Base-by-base conservation (phyloP, 2,888 invertebrate species). In the Troglohyphantes excavatus region DNA sequence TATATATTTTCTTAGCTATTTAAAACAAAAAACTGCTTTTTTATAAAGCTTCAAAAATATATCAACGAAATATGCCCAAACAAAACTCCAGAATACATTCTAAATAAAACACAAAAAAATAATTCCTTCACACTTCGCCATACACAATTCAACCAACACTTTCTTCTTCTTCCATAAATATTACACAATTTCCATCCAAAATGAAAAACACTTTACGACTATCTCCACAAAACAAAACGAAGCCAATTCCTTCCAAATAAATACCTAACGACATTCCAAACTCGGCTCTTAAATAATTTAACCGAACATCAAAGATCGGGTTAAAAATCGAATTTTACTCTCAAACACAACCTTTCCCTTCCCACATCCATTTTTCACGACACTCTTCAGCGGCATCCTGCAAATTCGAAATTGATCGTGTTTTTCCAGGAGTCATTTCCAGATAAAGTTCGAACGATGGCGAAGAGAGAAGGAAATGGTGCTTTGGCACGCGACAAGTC, bases 331-430 rank as follows among this genome's bases (percentile, higher is more conserved):
- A 29, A 68, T 26, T 78, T 23, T 17, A 26, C 43, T 23, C 63
- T 78, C 26, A 63, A 33, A 17, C 33, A 29, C 21, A 59, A 11
- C 13, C 63, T n/a, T 59, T 21, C 39, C 33, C 17, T 39, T 63
- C 23, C 43, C 19, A 11, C 63, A 46, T 78, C 78, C 33, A 65
- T 78, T 78, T 78, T 33, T 78, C 63, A 19, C 68, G 29, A 33
- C 29, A 29, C 17, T 65, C n/a, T n/a, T 59, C 59, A 21, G 27
- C 29, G 17, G 61, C 61, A 33, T 76, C 61, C 70, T 27, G 17
- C 39, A 72, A 65, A 65, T 78, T 29, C n/a, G 78, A 78, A 78
- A 78, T 78, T 78, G 78, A 78, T 78, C 39, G 29, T 13, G n/a
- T 17, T n/a, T n/a, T 39, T 17, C 23, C 63, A 21, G 27, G 46